Conservation (phyloP, 2,113 vertebrate genomes). For the Pelmatolapia mariae region DNA sequence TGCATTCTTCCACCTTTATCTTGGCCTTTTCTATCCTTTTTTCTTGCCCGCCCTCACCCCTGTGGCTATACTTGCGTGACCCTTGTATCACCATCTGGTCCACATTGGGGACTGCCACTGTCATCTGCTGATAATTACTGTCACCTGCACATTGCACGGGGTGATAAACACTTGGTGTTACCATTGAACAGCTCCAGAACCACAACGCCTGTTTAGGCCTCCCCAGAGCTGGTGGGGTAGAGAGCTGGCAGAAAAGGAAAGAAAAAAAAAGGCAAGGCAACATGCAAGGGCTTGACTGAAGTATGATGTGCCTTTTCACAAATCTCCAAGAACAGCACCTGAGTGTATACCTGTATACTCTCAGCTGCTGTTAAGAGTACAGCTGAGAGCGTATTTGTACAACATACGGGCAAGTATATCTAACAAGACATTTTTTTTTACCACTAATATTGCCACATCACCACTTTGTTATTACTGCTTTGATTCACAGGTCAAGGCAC, state of each 20-base stretch:
- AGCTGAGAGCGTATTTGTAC: background rate
- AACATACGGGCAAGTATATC: background rate
- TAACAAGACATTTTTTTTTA: background rate
- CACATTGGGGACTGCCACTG: slow-evolving; percentile 76
- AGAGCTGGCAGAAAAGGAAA: background rate
- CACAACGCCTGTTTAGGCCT: slow-evolving; percentile 44
- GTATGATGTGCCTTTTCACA: background rate
- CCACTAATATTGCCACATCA: background rate
- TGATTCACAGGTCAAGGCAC: slow-evolving; percentile 27
- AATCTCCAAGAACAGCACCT: background rate
- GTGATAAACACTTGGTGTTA: slow-evolving; percentile 70
- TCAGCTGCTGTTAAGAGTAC: background rate
- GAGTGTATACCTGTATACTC: background rate
- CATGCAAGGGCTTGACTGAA: background rate
- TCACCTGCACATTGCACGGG: slow-evolving; percentile 80
- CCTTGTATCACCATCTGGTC: slow-evolving; percentile 85
- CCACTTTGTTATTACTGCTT: slow-evolving; percentile 26
- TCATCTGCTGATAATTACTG: slow-evolving; percentile 90
- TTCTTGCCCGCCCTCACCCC: slow-evolving; percentile 45
- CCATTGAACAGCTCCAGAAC: slow-evolving; percentile 41
- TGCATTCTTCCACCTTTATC: slow-evolving; percentile 14
- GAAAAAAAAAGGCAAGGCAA: background rate
- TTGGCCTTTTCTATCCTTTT: slow-evolving; percentile 9
- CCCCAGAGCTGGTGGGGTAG: slow-evolving; percentile 3
- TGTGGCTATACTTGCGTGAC: slow-evolving; percentile 74